phyloP scores from a whole-genome alignment of 2,888 invertebrate genomes.

The Thelaira solivaga region DNA sequence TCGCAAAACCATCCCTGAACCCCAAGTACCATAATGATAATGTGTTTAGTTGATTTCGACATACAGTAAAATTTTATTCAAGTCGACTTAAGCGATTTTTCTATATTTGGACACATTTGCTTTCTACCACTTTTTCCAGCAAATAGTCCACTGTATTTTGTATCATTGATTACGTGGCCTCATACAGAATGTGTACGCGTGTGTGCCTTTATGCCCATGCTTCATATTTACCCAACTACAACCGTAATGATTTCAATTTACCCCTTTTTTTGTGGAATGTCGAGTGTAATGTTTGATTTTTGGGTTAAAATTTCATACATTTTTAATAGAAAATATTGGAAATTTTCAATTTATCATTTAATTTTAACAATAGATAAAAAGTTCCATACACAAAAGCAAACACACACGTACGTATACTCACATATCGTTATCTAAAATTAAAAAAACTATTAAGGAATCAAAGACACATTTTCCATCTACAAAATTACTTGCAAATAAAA shows the following conservation, averaged over 20 bases:
- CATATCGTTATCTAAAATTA: too few relatives aligned
- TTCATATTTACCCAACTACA: slow-evolving; percentile 30
- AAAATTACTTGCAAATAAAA: too few relatives aligned
- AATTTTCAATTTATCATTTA: slow-evolving; percentile 65
- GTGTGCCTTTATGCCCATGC: neutral
- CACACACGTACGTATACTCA: neutral
- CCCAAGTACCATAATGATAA: too few relatives aligned
- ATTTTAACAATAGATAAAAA: slow-evolving; percentile 50
- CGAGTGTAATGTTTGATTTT: slow-evolving; percentile 49
- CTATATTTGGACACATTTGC: too few relatives aligned
- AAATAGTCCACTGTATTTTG: slow-evolving; percentile 25
- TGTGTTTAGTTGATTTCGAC: too few relatives aligned
- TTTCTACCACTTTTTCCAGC: neutral
- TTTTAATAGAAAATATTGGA: slow-evolving; percentile 68
- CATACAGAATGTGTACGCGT: neutral
- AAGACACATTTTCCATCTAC: too few relatives aligned
- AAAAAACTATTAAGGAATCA: too few relatives aligned
- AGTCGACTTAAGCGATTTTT: too few relatives aligned
- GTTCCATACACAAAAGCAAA: slow-evolving; percentile 11
- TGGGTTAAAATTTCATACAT: slow-evolving; percentile 68
- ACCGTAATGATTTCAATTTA: slow-evolving; percentile 39
- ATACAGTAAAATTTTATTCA: too few relatives aligned
- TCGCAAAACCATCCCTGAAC: too few relatives aligned
- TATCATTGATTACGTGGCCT: slow-evolving; percentile 62
- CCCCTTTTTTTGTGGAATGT: slow-evolving; percentile 45